Evolutionary conservation across 92 coral and sea anemone genomes (phyloP).

Genomic region (Siderastrea siderea): DNA sequence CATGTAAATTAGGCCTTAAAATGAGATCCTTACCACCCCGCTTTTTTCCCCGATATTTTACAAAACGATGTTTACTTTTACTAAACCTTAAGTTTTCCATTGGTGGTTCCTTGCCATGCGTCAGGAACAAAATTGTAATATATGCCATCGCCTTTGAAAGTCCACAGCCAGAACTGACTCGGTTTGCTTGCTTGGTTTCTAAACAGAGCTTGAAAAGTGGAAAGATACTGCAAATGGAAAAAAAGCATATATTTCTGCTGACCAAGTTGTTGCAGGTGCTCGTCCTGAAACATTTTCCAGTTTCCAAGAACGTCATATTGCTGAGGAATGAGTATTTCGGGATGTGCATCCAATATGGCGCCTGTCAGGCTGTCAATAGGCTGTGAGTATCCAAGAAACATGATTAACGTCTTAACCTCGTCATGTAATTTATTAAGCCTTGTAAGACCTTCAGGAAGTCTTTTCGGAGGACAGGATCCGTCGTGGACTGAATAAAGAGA

Average conservation of each 20-base stretch:
- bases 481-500: neutral
- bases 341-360: slow-evolving; percentile 48
- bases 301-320: slow-evolving; percentile 50
- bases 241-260: slow-evolving; percentile 52
- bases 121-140: slow-evolving; percentile 23
- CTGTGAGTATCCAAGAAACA: slow-evolving; percentile 45
- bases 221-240: slow-evolving; percentile 49
- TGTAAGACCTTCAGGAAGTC: slow-evolving; percentile 26
- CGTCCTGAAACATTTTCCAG: slow-evolving; percentile 44
- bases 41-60: too few relatives aligned
- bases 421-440: slow-evolving; percentile 35
- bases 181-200: slow-evolving; percentile 21
- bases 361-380: slow-evolving; percentile 22
- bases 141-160: slow-evolving; percentile 12
- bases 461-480: slow-evolving; percentile 18
- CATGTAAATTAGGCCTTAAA: too few relatives aligned
- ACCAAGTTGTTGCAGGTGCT: slow-evolving; percentile 21
- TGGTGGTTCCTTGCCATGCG: slow-evolving; percentile 36
- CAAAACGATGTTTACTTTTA: neutral
- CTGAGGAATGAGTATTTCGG: slow-evolving; percentile 47
- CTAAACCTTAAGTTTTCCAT: slow-evolving; percentile 36
- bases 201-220: slow-evolving; percentile 41
- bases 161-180: slow-evolving; percentile 58
- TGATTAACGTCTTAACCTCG: slow-evolving; percentile 43
- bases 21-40: too few relatives aligned